phyloP scores from a whole-genome alignment of 2,113 vertebrate species.

The Halcyon senegalensis region DNA sequence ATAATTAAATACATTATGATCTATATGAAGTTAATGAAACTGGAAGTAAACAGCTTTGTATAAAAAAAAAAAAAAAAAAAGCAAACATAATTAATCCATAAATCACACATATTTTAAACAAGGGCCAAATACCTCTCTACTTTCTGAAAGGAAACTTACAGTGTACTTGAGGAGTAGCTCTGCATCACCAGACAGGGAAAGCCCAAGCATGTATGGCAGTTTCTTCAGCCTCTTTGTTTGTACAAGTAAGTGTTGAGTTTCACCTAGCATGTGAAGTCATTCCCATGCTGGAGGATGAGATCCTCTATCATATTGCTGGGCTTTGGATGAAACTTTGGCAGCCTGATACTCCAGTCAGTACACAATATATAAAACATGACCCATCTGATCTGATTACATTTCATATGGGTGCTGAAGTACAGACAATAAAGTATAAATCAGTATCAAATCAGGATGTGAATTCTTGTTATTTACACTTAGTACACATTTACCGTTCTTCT shows the following conservation, averaged over 20 bases:
- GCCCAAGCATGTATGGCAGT: rapidly evolving
- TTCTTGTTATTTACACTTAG: not conserved
- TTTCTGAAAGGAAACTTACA: not conserved
- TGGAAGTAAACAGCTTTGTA: not conserved
- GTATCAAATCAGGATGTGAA: not conserved
- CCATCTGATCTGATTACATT: not conserved
- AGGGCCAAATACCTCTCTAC: not conserved
- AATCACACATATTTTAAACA: not conserved
- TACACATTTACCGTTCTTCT: not conserved
- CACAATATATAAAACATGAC: not conserved
- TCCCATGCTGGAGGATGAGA: rapidly evolving
- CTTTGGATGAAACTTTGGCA: not conserved
- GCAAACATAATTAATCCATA: not conserved
- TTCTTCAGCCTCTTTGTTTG: not conserved
- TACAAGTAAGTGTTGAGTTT: not conserved
- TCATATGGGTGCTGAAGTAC: not conserved
- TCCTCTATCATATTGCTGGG: not conserved
- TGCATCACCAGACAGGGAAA: not conserved
- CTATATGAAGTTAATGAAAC: not conserved
- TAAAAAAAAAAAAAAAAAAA: not conserved
- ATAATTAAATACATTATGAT: not conserved
- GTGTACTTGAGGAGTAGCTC: rapidly evolving
- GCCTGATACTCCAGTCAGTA: not conserved
- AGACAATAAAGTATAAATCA: not conserved
- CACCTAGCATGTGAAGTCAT: rapidly evolving